Base-by-base conservation (phyloP, 2,113 vertebrate genomes). In the Ovis canadensis region DNA sequence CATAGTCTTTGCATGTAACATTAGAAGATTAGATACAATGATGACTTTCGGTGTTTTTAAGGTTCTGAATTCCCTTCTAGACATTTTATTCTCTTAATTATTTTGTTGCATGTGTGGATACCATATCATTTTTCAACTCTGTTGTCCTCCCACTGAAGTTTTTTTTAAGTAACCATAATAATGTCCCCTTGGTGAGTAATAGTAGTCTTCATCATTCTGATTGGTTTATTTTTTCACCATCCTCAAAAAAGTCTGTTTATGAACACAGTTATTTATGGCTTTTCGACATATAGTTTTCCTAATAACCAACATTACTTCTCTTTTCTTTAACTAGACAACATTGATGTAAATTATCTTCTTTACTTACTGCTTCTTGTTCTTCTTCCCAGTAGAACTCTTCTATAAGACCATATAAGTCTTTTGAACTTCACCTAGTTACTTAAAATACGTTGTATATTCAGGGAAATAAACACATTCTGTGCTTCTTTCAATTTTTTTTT, bases 341-440 rank as follows among this genome's bases (percentile, higher is more conserved):
- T 78, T 88, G 59, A 82, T 96, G 25, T 94, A 94, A 94, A 82
- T 95, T 60, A 93, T 89, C 48, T 91, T 93, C 43, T 83, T 94
- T 80, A 67, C 7, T 87, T 92, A 57, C 1, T 93, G 27, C 48
- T 96, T 88, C 57, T 96, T 82, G 36, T 95, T 86, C 27, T 62
- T 19, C 16, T 91, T 94, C 25, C 33, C 57, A 95, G 16, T 88
- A 81, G 57, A 95, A 48, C n/a, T 91, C 45, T 91, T 95, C 21
- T 74, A 14, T 85, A 60, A 90, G 81, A 78, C 78, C 16, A 13
- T 59, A 12, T 88, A 33, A 50, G 23, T 90, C 82, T 45, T 17
- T 50, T 92, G 74, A 94, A 87, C 43, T 93, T 95, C 5, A 64
- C 9, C 59, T 54, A 57, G 45, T 96, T 82, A 90, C 54, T 80